Evolutionary conservation across 2,113 vertebrate genomes (phyloP), one percentile per base, ranked within the genome.

Genomic region (Bufo gargarizans): DNA sequence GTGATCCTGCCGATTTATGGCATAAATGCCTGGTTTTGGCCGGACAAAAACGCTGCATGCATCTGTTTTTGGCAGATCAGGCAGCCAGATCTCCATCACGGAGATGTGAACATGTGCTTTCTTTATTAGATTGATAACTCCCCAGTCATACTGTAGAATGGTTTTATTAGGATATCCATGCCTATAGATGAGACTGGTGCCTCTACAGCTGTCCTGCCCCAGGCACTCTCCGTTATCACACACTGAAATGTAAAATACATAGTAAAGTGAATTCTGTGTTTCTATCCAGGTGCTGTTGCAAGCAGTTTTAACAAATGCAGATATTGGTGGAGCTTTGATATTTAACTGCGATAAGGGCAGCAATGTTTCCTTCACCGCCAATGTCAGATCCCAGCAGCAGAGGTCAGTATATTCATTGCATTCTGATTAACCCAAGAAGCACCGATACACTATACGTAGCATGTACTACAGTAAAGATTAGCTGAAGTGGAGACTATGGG

Each of bases 331-430:
- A 89, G 93, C 93, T 45, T 78, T 96, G 88, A 93, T 91, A 16
- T 88, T 96, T 85, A 94, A 92, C 88, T 95, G 89, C 88, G 96
- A 95, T 86, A 89, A 92, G 89, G 92, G 91, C 76, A 88, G 91
- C 76, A 95, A 92, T 17, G 88, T 97, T 77, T 93, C 92, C 0
- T 87, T 97, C 63, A 92, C 90, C n/a, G 69, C 96, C 67, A 95
- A 93, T 13, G 94, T 94, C 59, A 93, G 94, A 84, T 93, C 89
- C 77, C 88, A 92, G 14, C 90, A 91, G 81, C 91, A 93, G 89
- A 94, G 95, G 96, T 97, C 93, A 90, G 89, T 79, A 65, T 71
- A 12, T 53, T 45, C 77, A 80, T 71, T 83, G 13, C 6, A 14
- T 56, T 20, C 43, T 74, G 59, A 16, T 16, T 61, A 61, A 19